Conservation (phyloP, 2,888 invertebrate genomes). For the Scaptomyza reducta region DNA sequence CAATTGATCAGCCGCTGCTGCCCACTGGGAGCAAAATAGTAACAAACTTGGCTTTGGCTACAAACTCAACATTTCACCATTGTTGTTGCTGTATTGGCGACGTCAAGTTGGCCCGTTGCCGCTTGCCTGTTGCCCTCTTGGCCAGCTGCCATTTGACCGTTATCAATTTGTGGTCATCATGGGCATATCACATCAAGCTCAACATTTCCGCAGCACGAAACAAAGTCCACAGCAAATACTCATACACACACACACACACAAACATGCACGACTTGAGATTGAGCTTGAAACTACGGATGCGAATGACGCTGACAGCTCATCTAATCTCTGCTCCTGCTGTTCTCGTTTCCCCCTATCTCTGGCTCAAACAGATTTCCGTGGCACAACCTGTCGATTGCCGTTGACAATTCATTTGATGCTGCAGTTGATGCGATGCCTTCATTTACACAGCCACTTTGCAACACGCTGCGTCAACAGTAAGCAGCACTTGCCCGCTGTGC, state of each 20-base stretch:
- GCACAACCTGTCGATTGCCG: conserved; percentile 28
- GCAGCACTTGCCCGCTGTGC: conserved; percentile 21
- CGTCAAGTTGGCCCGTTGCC: conserved; percentile 11
- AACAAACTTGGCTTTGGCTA: conserved; percentile 8
- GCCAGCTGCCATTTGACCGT: conserved; percentile 24
- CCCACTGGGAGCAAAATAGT: conserved; percentile 3
- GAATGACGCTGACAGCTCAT: conserved; percentile 60
- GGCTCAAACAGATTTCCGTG: conserved; percentile 23
- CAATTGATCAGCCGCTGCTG: conserved; percentile 27
- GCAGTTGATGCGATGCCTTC: conserved; percentile 23
- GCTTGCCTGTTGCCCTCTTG: conserved; percentile 27
- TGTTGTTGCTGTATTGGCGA: conserved; percentile 15
- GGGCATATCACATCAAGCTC: conserved; percentile 40
- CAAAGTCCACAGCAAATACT: neutral
- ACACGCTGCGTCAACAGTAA: conserved; percentile 37
- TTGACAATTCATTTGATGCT: conserved; percentile 38
- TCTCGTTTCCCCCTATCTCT: neutral
- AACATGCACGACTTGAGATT: neutral
- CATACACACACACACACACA: neutral
- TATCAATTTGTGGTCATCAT: conserved; percentile 71
- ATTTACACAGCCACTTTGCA: conserved; percentile 27
- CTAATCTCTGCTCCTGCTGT: conserved; percentile 38
- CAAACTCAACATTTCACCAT: conserved; percentile 7
- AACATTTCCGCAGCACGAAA: conserved; percentile 42
- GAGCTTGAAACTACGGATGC: conserved; percentile 11